phyloP scores from a whole-genome alignment of 2,797 vertebrate genomes.

The Decapterus maruadsi region DNA sequence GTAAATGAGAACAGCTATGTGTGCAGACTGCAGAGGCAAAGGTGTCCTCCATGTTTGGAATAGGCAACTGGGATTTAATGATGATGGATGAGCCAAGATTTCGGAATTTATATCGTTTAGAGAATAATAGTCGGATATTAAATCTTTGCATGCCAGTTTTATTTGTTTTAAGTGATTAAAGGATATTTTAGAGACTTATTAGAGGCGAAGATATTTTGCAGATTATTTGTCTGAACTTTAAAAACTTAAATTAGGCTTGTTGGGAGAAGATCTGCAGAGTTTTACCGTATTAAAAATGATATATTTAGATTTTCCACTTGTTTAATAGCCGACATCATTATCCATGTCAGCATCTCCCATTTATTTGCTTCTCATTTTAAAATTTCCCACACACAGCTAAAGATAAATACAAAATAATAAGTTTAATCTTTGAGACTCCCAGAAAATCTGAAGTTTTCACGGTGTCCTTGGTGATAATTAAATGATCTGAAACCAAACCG shows the following conservation, averaged over 20 bases:
- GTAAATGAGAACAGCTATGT: slow-evolving; percentile 6
- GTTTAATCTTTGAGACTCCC: background rate
- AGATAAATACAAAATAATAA: background rate
- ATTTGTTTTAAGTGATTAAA: background rate
- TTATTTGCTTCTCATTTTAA: background rate
- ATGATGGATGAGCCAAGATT: background rate
- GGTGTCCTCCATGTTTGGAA: background rate
- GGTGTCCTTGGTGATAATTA: too few relatives aligned
- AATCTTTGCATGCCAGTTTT: background rate
- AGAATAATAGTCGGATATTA: background rate
- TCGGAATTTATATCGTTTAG: background rate
- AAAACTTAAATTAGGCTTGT: background rate
- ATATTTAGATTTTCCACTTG: background rate
- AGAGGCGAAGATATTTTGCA: background rate
- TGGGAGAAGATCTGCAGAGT: background rate
- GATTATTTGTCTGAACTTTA: background rate
- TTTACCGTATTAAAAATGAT: background rate
- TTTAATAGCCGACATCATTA: background rate
- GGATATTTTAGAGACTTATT: too few relatives aligned
- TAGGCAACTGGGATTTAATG: background rate
- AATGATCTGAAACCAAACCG: background rate
- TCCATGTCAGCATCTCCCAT: slow-evolving; percentile 1
- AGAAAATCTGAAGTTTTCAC: background rate
- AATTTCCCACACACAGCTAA: background rate
- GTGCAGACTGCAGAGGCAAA: background rate